These are phyloP conservation scores for Imbricaverruca yamaguchii DNA, from an alignment of 2,888 invertebrate species.

Conservation along the genomic window DNA sequence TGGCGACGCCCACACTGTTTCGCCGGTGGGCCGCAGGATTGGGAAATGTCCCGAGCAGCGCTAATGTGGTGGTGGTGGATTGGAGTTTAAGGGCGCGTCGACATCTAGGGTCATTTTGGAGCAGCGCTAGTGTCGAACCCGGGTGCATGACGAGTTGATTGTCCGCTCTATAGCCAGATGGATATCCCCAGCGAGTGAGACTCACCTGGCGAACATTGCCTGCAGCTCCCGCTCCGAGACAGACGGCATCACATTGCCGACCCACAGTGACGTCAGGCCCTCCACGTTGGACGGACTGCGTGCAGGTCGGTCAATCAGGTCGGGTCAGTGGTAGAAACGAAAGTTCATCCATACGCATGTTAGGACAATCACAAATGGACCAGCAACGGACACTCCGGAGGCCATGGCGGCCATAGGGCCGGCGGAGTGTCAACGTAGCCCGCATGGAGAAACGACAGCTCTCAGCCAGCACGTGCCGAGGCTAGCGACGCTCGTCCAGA, in stretches of 20 bases:
- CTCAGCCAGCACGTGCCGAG: background rate
- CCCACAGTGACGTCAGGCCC: constrained; percentile 46
- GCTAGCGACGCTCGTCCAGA: background rate
- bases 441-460: background rate
- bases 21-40: no score
- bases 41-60: no score
- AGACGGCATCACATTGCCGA: constrained; percentile 46
- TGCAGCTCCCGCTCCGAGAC: constrained; percentile 43
- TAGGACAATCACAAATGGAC: background rate
- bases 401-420: background rate
- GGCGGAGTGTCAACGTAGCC: no score
- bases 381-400: background rate
- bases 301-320: constrained; percentile 23
- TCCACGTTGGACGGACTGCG: constrained; percentile 45
- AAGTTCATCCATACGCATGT: background rate
- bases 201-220: constrained; percentile 44
- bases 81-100: no score
- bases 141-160: background rate
- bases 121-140: no score
- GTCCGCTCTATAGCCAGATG: no score
- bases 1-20: no score
- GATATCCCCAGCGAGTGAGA: constrained; percentile 27
- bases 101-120: no score
- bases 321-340: background rate
- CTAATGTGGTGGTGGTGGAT: no score